Evolutionary conservation across 2,113 vertebrate genomes (phyloP).

Genomic region (Nanger granti): DNA sequence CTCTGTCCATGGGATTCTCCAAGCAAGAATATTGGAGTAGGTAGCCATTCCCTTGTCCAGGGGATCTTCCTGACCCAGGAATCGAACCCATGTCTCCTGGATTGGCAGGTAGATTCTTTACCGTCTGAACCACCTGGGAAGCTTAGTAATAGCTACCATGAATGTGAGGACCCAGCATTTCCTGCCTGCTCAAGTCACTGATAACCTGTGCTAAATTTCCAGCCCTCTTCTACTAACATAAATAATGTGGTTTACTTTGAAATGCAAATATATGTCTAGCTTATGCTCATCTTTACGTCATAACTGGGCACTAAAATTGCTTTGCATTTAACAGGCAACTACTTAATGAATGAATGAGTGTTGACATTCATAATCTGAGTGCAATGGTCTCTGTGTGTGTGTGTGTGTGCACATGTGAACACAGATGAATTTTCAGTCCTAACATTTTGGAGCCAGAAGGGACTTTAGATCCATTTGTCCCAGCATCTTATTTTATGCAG

Average conservation of each 20-base stretch:
- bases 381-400: fast-evolving
- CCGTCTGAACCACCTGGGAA: not conserved
- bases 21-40: not conserved
- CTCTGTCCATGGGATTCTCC: not conserved
- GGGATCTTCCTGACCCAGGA: not conserved
- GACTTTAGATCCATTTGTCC: not conserved
- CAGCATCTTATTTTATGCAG: not conserved
- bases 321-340: not conserved
- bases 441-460: not conserved
- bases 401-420: not conserved
- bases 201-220: not conserved
- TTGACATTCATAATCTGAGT: not conserved
- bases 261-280: not conserved
- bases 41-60: not conserved
- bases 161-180: not conserved
- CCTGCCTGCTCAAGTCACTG: not conserved
- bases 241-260: not conserved
- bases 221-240: not conserved
- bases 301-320: not conserved
- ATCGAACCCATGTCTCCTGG: not conserved
- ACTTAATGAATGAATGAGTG: not conserved
- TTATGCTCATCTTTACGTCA: not conserved
- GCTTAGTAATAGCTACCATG: not conserved
- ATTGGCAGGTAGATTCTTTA: not conserved
- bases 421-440: not conserved